Base-by-base conservation (phyloP, 2,888 invertebrate genomes). In the Eutolmus rufibarbis region DNA sequence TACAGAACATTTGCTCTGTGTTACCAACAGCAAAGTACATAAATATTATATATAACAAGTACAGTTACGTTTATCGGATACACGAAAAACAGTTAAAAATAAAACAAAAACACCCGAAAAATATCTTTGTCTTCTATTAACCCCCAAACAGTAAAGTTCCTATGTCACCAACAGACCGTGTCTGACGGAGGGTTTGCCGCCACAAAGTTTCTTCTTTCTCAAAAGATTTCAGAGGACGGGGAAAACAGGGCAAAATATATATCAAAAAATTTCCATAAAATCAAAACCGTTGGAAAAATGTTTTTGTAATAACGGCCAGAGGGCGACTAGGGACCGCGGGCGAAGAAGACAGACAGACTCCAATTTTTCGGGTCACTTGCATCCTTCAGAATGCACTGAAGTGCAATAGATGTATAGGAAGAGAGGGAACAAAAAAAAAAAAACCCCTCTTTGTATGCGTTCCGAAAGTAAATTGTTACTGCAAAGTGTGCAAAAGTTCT, bases 331-430 rank as follows among this genome's bases (percentile, higher is more conserved):
- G 31, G 56, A 28, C 19, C 12, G 66, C 66, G 23, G 9, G 37
- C 16, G n/a, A 74, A 31, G 31, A 78, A 79, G 79, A 79, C 56
- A 82, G 56, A 56, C 82, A 82, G 82, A 66, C 66, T 82, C 82
- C 82, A 82, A 82, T 82, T 82, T 82, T 82, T 82, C 82, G 82
- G 82, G 66, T 82, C 82, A 82, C 82, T 82, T 82, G 37, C 57
- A 82, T 57, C 82, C 82, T 82, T 82, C 82, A 51, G 31, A 51
- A 82, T 82, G 82, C 82, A 82, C 37, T 82, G 28, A 23, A 82
- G 82, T 82, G 82, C 82, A 82, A 31, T 82, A 37, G 57, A 57
- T 40, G 40, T 40, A 40, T 57, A 34, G 19, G 5, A 12, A 8
- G 12, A 51, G 66, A 14, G 16, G 43, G 43, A 4, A 14, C 4